These are phyloP conservation scores for Tipula vernalis DNA, from an alignment of 2,888 invertebrate species.

Conservation along the genomic window DNA sequence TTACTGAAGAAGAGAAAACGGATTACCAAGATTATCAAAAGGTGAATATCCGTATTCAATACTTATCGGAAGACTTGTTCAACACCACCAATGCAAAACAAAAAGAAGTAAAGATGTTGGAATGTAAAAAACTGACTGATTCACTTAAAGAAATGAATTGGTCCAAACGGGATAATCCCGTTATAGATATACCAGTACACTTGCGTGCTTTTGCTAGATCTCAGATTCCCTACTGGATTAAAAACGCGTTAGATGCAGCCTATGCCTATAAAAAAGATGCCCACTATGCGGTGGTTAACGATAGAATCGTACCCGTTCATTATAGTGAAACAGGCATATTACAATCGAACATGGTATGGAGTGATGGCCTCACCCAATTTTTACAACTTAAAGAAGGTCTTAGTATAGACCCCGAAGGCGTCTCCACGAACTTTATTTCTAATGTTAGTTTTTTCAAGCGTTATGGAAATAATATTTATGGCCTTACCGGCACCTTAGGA, in stretches of 20 bases:
- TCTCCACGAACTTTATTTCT: slow-evolving; percentile 26
- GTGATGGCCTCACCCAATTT: slow-evolving; percentile 31
- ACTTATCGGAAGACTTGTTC: no score
- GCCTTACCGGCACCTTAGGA: slow-evolving; percentile 32
- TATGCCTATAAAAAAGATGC: slow-evolving; percentile 21
- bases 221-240: slow-evolving; percentile 19
- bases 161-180: slow-evolving; percentile 10
- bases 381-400: slow-evolving; percentile 32
- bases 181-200: slow-evolving; percentile 19
- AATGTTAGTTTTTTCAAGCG: slow-evolving; percentile 23
- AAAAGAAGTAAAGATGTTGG: no score
- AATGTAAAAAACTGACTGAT: no score
- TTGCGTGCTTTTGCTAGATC: neutral
- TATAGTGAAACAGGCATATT: slow-evolving; percentile 30
- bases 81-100: no score
- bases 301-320: slow-evolving; percentile 22
- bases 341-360: slow-evolving; percentile 28
- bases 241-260: slow-evolving; percentile 23
- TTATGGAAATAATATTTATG: slow-evolving; percentile 24
- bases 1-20: slow-evolving; percentile 15
- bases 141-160: no score
- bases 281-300: slow-evolving; percentile 26
- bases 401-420: slow-evolving; percentile 26
- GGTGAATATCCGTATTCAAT: slow-evolving; percentile 12
- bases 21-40: slow-evolving; percentile 13